Percentiles rank a stretch among this genome's conserved stretches.
These are phyloP conservation scores for Alitta virens DNA, from an alignment of 2,888 invertebrate genomes.

Conservation along the genomic window DNA sequence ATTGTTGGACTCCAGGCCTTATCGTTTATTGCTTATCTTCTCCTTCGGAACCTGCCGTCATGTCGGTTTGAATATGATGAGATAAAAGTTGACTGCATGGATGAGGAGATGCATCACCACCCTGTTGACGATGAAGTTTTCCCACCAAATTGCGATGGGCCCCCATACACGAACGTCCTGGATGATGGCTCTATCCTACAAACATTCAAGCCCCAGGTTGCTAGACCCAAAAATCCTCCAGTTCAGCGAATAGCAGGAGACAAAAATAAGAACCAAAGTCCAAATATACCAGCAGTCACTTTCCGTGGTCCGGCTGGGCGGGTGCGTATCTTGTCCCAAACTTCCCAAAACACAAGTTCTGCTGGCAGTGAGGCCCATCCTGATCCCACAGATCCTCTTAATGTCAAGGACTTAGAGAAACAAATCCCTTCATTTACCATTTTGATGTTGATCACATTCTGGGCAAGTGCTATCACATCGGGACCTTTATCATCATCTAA, in stretches of 20 bases:
- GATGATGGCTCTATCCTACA: constrained; percentile 26
- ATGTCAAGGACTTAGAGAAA: background rate
- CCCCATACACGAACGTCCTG: constrained; percentile 9
- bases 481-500: constrained; percentile 24
- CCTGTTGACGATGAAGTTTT: background rate
- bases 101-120: constrained; percentile 1
- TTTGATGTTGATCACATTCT: constrained; percentile 23
- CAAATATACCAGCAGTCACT: background rate
- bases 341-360: background rate
- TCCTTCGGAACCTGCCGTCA: constrained; percentile 13
- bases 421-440: constrained; percentile 14
- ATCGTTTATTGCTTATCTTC: constrained; percentile 16
- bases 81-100: constrained; percentile 11
- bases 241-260: too few relatives aligned
- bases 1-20: constrained; percentile 14
- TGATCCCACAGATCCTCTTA: background rate
- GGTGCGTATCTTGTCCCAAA: background rate
- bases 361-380: background rate
- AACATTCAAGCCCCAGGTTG: background rate
- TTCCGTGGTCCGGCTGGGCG: background rate
- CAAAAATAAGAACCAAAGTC: too few relatives aligned
- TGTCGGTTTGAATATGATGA: constrained; percentile 16
- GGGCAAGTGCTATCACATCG: constrained; percentile 18
- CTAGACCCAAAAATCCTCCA: background rate
- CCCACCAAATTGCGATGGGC: background rate